Evolutionary conservation across 2,888 invertebrate genomes (phyloP), one percentile per base, ranked within the genome.

Genomic region (Steromphala cineraria): DNA sequence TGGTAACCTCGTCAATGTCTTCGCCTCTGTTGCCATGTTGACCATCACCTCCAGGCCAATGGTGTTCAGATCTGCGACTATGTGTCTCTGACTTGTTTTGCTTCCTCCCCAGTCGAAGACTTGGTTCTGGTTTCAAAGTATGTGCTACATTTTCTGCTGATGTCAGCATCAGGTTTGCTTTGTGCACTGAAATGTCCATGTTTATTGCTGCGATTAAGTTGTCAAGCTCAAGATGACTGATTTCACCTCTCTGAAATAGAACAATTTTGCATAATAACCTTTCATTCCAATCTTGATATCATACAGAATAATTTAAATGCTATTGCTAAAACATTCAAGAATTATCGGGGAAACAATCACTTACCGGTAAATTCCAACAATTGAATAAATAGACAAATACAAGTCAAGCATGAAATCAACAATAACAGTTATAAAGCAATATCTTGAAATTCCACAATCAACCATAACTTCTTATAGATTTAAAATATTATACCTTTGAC

Each of bases 111-210:
- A 62, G 28, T 62, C 62, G 24, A 13, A 62, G n/a, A 4, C 8
- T 28, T 10, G 62, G 62, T 62, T 62, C 62, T 24, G 62, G 62
- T 21, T 24, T 62, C 1, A 62, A 28, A 28, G 62, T 24, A 2
- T n/a, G 10, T 15, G 62, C 24, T 15, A 56, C 36, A 53, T 62
- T 71, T 55, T 81, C 81, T 31, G 77, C 80, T 36, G 78, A 80
- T 46, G 76, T 75, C 17, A 84, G 75, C 31, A 82, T 56, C 17
- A 87, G 67, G 15, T 82, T 84, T n/a, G 85, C 83, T 74, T 79
- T 82, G 40, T 88, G 87, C 19, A 87, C 77, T 13, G 86, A 82
- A n/a, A 88, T 83, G 75, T 88, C 88, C 79, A 82, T 75, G 67
- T 87, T 85, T 31, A 88, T 86, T 3, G 85, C 82, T 15, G 83